A percentile compares a stretch with the other conserved stretches of the same genome.
phyloP scores from a whole-genome alignment of 2,888 invertebrate species.

The Panzeria rudis region DNA sequence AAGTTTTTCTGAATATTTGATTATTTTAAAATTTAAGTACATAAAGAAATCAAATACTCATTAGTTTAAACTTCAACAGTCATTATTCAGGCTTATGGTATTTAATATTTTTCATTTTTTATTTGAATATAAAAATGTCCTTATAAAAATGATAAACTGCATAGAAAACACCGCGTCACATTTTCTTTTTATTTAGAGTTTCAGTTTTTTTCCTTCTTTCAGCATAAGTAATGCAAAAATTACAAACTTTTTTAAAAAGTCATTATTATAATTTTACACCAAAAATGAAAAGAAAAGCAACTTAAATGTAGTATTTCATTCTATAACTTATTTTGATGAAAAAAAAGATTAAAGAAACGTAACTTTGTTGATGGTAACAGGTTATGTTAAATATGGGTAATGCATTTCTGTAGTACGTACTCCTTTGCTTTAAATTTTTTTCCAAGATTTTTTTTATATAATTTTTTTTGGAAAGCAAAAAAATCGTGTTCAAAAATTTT shows the following conservation, averaged over 20 bases:
- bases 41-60: constrained; percentile 58
- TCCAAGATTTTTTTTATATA: constrained; percentile 15
- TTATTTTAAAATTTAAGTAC: not conserved
- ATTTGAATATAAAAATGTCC: constrained; percentile 61
- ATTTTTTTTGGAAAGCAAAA: constrained; percentile 6
- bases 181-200: constrained; percentile 45
- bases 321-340: constrained; percentile 27
- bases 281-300: not conserved
- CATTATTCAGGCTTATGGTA: constrained; percentile 68
- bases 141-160: constrained; percentile 72
- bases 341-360: constrained; percentile 22
- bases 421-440: constrained; percentile 22
- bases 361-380: constrained; percentile 71
- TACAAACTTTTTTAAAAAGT: constrained; percentile 71
- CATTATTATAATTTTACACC: constrained; percentile 69
- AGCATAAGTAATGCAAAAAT: constrained; percentile 63
- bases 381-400: constrained; percentile 69
- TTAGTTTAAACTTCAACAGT: constrained; percentile 52
- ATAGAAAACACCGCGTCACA: constrained; percentile 63
- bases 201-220: constrained; percentile 15
- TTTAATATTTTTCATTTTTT: constrained; percentile 47
- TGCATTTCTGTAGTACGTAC: constrained; percentile 56
- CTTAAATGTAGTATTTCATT: constrained; percentile 14
- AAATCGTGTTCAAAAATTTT: constrained; percentile 70
- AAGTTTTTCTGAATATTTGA: constrained; percentile 57